These are phyloP conservation scores for Gymnogyps californianus DNA, from an alignment of 2,113 vertebrate species.

Conservation along the genomic window DNA sequence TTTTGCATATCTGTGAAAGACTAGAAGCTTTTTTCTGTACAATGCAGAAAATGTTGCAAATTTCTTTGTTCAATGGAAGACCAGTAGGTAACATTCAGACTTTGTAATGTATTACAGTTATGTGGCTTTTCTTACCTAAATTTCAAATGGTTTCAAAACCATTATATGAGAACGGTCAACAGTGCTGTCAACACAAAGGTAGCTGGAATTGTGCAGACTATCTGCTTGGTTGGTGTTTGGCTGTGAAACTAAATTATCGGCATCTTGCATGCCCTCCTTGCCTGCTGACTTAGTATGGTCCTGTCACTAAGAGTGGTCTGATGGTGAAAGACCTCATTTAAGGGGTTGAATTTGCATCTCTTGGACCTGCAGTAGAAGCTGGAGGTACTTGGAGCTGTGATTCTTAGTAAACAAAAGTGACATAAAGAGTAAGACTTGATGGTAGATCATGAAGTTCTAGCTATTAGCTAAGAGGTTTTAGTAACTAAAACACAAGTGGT, in stretches of 20 bases:
- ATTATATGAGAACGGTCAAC: not conserved
- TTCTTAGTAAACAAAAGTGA: not conserved
- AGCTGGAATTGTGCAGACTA: not conserved
- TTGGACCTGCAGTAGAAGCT: not conserved
- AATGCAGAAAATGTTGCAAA: not conserved
- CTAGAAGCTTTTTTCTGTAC: not conserved
- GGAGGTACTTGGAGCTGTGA: not conserved
- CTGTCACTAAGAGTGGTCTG: not conserved
- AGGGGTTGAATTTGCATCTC: not conserved
- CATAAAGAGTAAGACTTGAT: not conserved
- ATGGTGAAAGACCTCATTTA: not conserved
- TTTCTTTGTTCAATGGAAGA: not conserved
- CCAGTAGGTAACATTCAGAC: not conserved
- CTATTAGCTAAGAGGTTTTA: not conserved
- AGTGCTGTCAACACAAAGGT: not conserved
- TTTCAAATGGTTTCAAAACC: not conserved
- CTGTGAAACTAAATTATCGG: not conserved
- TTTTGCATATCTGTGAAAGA: not conserved
- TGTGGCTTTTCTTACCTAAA: not conserved
- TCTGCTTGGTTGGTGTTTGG: not conserved
- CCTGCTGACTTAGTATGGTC: not conserved
- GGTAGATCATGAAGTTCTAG: not conserved
- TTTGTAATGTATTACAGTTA: not conserved
- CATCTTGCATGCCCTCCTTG: not conserved
- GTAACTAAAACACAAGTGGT: not conserved